Evolutionary conservation across 1,140 invertebrate species (phyloP), one percentile per base, ranked within the genome.

Genomic region (Saxidomus purpurata): DNA sequence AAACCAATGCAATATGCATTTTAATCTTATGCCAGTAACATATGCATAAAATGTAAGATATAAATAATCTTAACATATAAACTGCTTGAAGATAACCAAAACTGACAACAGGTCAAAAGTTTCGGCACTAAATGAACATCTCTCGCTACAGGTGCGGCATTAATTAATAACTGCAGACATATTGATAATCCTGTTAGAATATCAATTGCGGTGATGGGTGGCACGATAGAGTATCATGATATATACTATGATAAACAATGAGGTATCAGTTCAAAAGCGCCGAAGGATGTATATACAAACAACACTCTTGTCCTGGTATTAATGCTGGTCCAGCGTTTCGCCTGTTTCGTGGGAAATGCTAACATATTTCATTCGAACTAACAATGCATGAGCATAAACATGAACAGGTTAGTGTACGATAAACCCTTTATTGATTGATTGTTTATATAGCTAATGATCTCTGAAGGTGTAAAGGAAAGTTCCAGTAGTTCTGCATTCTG

Each of bases 91-190:
- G 59, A 63, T 63, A 28, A 63, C 28, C 11, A 63, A 8, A 2
- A 8, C 59, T 63, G 59, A 63, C 59, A 63, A 9, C 59, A n/a
- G 59, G 59, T 63, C 59, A 63, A 28, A 63, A n/a, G 59, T 63
- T 63, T 6, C 25, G n/a, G 22, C 8, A 63, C 25, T 63, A 8
- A 19, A 19, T 63, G 25, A 43, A 43, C 15, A 63, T 63, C 25
- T 63, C 8, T n/a, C n/a, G 28, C n/a, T 63, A 63, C 59, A 63
- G 59, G 25, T 63, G 59, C 25, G 22, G n/a, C 28, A 28, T 63
- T 63, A 63, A 63, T 63, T 63, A 63, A 63, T 63, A 8, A 63
- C 59, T 63, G 59, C 59, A 63, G 59, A 63, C 25, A 63, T 63
- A 63, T 28, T 28, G 59, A 63, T 63, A 63, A 63, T 63, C 59